Conservation (phyloP, 1,140 invertebrate species). For the Sycobia sp. region DNA sequence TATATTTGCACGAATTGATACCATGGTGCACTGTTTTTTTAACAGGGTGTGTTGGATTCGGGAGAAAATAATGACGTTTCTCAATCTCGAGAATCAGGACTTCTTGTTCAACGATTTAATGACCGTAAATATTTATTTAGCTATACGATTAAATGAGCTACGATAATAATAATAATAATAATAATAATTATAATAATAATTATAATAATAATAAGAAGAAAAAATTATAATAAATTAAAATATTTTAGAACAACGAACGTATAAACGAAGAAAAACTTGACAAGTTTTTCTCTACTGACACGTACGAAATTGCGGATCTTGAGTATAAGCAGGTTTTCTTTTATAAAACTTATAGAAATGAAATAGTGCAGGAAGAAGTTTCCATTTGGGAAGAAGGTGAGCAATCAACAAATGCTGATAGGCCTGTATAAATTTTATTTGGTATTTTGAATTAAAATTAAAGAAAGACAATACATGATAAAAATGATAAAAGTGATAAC, state of each 20-base stretch:
- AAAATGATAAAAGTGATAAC: too few relatives aligned
- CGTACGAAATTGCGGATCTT: slow-evolving; percentile 52
- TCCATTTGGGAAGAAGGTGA: slow-evolving; percentile 65
- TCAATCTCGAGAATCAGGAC: slow-evolving; percentile 43
- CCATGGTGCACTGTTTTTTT: neutral
- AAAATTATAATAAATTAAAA: neutral
- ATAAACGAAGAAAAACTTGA: slow-evolving; percentile 51
- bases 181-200: too few relatives aligned
- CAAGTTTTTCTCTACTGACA: slow-evolving; percentile 54
- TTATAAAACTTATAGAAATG: slow-evolving; percentile 64
- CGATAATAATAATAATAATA: too few relatives aligned
- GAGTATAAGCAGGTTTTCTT: slow-evolving; percentile 60
- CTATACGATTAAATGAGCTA: neutral
- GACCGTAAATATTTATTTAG: slow-evolving; percentile 41
- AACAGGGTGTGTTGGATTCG: slow-evolving; percentile 53
- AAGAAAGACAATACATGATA: too few relatives aligned
- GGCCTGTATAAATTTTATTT: too few relatives aligned
- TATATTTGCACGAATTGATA: too few relatives aligned
- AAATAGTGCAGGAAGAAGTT: slow-evolving; percentile 64
- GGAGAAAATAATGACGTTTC: slow-evolving; percentile 49
- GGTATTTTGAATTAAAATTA: too few relatives aligned
- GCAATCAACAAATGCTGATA: slow-evolving; percentile 30
- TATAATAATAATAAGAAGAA: too few relatives aligned
- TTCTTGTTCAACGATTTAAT: slow-evolving; percentile 52
- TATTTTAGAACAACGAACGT: slow-evolving; percentile 49